phyloP scores from a whole-genome alignment of 1,140 invertebrate species.

The Tyrophagus putrescentiae region DNA sequence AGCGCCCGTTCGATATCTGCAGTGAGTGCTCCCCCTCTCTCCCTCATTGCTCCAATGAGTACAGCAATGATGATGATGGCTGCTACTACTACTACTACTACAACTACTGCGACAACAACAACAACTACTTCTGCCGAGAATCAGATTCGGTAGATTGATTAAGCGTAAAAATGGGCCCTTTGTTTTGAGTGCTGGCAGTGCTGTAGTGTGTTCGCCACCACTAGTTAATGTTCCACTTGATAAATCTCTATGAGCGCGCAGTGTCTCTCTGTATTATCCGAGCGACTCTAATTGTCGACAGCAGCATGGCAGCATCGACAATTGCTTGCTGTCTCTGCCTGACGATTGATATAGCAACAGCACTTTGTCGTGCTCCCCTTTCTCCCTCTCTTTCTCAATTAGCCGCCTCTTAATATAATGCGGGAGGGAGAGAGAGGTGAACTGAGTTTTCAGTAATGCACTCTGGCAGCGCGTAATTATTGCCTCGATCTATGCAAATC shows the following conservation, averaged over 20 bases:
- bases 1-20: background rate
- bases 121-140: background rate
- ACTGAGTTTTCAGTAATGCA: too few relatives aligned
- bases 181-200: too few relatives aligned
- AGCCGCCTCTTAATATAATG: too few relatives aligned
- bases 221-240: conserved; percentile 18
- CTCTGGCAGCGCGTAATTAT: too few relatives aligned
- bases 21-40: background rate
- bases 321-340: too few relatives aligned
- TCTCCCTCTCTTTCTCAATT: too few relatives aligned
- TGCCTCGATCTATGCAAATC: conserved; percentile 12
- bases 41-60: background rate
- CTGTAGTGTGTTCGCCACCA: background rate
- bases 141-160: conserved; percentile 15
- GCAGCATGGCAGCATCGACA: too few relatives aligned
- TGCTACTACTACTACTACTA: background rate
- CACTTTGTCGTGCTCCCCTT: too few relatives aligned
- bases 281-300: conserved; percentile 6
- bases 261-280: background rate
- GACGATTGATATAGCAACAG: too few relatives aligned
- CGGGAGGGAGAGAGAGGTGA: too few relatives aligned
- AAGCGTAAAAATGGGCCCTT: conserved; percentile 13
- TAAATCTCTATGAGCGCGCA: conserved; percentile 12
- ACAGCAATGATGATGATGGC: background rate
- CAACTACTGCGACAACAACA: background rate